Conservation (phyloP, 2,888 invertebrate species). For the Nomada goodeniana region DNA sequence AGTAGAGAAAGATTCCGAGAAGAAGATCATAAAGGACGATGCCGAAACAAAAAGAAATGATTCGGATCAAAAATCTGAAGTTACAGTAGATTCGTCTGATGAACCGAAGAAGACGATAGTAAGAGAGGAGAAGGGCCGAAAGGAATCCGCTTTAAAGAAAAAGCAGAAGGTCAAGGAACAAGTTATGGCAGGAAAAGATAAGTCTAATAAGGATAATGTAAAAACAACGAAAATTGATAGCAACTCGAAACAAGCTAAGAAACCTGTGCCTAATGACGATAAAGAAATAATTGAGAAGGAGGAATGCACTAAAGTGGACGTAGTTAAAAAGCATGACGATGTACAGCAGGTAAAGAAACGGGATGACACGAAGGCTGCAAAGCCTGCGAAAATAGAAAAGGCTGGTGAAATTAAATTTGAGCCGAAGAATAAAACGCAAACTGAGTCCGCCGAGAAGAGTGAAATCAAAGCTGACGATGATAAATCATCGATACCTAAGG, state of each 20-base stretch:
- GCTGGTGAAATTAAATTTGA: constrained; percentile 38
- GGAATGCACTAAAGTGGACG: constrained; percentile 2
- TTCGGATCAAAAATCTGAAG: constrained; percentile 20
- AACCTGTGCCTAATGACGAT: not conserved
- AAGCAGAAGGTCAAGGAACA: constrained; percentile 51
- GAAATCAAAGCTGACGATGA: constrained; percentile 6
- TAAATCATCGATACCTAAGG: constrained; percentile 1
- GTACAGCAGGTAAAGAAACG: constrained; percentile 12
- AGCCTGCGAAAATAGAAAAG: constrained; percentile 20
- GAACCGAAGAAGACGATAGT: constrained; percentile 15
- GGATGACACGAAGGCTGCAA: constrained; percentile 29
- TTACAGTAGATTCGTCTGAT: constrained; percentile 19
- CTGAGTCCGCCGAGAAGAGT: constrained; percentile 25
- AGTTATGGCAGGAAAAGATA: constrained; percentile 21
- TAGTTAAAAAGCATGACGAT: not conserved
- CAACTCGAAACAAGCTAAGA: not conserved
- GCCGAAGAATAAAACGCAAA: constrained; percentile 34
- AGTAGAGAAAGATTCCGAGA: constrained; percentile 29
- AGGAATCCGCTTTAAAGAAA: constrained; percentile 40
- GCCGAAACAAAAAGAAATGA: not conserved
- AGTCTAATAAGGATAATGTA: constrained; percentile 24
- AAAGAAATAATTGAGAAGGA: constrained; percentile 19
- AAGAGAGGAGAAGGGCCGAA: constrained; percentile 42
- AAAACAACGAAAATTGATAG: constrained; percentile 36
- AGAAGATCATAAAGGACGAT: constrained; percentile 25